A percentile compares a stretch with the other conserved stretches of the same genome.
phyloP scores from a whole-genome alignment of 2,888 invertebrate genomes.

The Hirtodrosophila alboralis region DNA sequence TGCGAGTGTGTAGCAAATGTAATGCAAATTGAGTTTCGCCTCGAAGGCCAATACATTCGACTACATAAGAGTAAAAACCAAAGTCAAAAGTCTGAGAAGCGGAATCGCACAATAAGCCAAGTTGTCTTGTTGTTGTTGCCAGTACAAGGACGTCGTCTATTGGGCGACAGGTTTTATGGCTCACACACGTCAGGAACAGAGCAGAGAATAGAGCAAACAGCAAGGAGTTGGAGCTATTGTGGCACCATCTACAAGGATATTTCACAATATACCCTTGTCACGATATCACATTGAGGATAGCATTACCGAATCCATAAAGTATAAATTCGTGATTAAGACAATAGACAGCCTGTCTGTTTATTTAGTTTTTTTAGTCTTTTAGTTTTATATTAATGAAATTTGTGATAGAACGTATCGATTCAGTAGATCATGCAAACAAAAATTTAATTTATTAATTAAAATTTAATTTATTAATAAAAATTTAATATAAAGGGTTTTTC shows the following conservation, averaged over 20 bases:
- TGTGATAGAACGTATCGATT: too few relatives aligned
- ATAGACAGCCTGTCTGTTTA: too few relatives aligned
- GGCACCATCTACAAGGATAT: conserved; percentile 19
- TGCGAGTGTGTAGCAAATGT: conserved; percentile 57
- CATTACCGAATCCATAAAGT: too few relatives aligned
- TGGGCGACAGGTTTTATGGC: conserved; percentile 66
- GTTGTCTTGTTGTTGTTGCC: conserved; percentile 36
- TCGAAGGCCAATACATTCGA: conserved; percentile 43
- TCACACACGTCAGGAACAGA: conserved; percentile 57
- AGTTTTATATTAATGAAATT: too few relatives aligned
- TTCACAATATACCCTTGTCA: background rate
- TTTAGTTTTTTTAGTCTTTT: too few relatives aligned
- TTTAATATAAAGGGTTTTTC: too few relatives aligned
- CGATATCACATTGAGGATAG: too few relatives aligned
- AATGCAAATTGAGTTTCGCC: conserved; percentile 73
- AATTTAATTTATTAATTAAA: too few relatives aligned
- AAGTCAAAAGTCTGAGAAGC: conserved; percentile 27
- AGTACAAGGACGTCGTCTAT: conserved; percentile 56
- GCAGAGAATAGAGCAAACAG: conserved; percentile 3
- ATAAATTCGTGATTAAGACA: too few relatives aligned
- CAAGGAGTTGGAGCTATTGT: conserved; percentile 15
- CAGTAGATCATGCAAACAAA: too few relatives aligned
- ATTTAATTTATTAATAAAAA: too few relatives aligned
- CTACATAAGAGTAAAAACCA: conserved; percentile 25
- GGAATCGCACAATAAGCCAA: conserved; percentile 24